A percentile compares a stretch with the other conserved stretches of the same genome.
phyloP scores from a whole-genome alignment of 2,888 invertebrate species.

The Sphaerophoria rueppellii region DNA sequence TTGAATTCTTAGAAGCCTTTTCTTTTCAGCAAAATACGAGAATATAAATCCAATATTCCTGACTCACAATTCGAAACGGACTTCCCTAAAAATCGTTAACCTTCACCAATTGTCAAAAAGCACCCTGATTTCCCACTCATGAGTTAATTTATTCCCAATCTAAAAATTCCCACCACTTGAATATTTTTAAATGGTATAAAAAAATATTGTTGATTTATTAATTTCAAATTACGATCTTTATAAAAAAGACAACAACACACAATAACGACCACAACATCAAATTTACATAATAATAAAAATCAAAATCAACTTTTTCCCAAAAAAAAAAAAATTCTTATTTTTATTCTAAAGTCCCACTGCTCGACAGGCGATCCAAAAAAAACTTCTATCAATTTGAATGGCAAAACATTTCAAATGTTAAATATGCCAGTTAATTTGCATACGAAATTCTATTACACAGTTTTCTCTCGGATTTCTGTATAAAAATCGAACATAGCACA shows the following conservation, averaged over 20 bases:
- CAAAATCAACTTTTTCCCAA: slow-evolving; percentile 1
- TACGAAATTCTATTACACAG: slow-evolving; percentile 25
- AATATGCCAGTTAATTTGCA: slow-evolving; percentile 46
- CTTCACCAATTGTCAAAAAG: no score
- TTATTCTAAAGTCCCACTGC: background rate
- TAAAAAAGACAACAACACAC: background rate
- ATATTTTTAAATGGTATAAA: background rate
- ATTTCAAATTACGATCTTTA: slow-evolving; percentile 7
- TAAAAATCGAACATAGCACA: background rate
- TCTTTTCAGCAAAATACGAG: no score
- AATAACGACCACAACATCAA: background rate
- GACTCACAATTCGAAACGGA: no score
- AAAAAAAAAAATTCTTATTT: slow-evolving; percentile 16
- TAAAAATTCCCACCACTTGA: background rate
- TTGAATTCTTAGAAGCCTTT: no score
- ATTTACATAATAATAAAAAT: slow-evolving; percentile 22
- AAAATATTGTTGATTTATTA: background rate
- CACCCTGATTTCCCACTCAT: no score
- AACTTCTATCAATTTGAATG: slow-evolving; percentile 3
- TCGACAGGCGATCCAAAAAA: background rate
- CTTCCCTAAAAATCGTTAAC: no score
- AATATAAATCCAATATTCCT: no score
- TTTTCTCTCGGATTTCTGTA: background rate
- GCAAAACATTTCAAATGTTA: slow-evolving; percentile 34
- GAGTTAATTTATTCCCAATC: no score